Evolutionary conservation across 2,113 vertebrate genomes (phyloP).

Genomic region (Cochlearius cochlearius): DNA sequence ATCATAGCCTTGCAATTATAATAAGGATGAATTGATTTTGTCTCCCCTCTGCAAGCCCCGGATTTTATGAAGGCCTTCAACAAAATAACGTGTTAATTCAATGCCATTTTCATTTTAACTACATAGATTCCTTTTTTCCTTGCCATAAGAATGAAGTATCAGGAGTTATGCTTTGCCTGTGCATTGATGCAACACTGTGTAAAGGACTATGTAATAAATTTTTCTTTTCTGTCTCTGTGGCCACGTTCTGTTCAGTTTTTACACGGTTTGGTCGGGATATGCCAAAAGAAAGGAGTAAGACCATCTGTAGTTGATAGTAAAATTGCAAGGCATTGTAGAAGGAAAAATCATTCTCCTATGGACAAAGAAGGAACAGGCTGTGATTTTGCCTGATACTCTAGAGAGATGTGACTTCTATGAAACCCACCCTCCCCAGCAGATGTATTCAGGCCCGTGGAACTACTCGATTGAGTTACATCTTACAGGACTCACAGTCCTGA

Average conservation of each 20-base stretch:
- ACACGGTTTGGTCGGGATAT: background rate
- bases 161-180: background rate
- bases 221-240: background rate
- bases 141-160: background rate
- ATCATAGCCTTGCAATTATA: constrained; percentile 67
- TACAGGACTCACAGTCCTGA: background rate
- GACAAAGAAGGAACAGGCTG: background rate
- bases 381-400: background rate
- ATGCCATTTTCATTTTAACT: constrained; percentile 48
- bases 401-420: background rate
- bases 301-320: background rate
- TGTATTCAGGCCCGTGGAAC: background rate
- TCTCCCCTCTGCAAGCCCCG: background rate
- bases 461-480: background rate
- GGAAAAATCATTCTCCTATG: background rate
- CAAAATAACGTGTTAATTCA: constrained; percentile 62
- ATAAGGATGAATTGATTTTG: constrained; percentile 68
- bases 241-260: background rate
- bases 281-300: background rate
- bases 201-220: background rate
- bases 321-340: background rate
- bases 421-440: background rate
- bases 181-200: background rate
- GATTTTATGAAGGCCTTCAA: constrained; percentile 56
- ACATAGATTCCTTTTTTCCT: constrained; percentile 16